Percentiles rank a stretch among this genome's conserved stretches.
These are phyloP conservation scores for Drosophila sp. DNA, from an alignment of 1,140 invertebrate species.

Conservation along the genomic window DNA sequence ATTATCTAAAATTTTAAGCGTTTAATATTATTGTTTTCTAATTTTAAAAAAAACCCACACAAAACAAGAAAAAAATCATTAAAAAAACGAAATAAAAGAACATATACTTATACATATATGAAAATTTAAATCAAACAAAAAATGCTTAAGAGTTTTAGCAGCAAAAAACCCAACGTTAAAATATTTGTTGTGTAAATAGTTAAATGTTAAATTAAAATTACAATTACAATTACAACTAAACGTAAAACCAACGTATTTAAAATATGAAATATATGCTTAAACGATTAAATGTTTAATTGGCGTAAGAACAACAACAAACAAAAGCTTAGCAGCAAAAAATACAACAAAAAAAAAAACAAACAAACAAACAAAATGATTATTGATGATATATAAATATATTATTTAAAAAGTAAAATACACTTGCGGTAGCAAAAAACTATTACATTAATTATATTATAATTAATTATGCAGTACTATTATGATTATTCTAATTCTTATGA, in stretches of 20 bases:
- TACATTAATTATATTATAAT: conserved; percentile 75
- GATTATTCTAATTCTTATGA: conserved; percentile 73
- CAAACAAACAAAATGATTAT: conserved; percentile 41
- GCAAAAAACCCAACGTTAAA: conserved; percentile 77
- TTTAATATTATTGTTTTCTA: conserved; percentile 76
- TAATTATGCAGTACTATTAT: conserved; percentile 81
- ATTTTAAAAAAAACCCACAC: conserved; percentile 56
- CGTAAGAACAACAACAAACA: conserved; percentile 54
- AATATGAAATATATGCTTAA: conserved; percentile 68
- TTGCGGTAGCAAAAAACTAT: conserved; percentile 82
- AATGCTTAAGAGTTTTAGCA: conserved; percentile 73
- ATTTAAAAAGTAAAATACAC: conserved; percentile 71
- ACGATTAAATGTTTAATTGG: conserved; percentile 75
- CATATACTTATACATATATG: conserved; percentile 37
- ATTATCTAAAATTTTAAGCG: conserved; percentile 51
- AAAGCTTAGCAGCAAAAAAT: conserved; percentile 56
- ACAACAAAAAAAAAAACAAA: conserved; percentile 29
- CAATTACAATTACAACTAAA: conserved; percentile 26
- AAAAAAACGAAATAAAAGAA: conserved; percentile 36
- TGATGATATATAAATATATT: conserved; percentile 69
- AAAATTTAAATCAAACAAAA: conserved; percentile 58
- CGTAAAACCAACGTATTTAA: conserved; percentile 64
- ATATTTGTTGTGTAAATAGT: conserved; percentile 82
- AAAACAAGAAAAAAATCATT: conserved; percentile 27
- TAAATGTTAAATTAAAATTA: conserved; percentile 77